Percentiles rank a stretch among this genome's conserved stretches.
These are phyloP conservation scores for Drosophila azteca DNA, from an alignment of 1,140 invertebrate genomes.

Conservation along the genomic window DNA sequence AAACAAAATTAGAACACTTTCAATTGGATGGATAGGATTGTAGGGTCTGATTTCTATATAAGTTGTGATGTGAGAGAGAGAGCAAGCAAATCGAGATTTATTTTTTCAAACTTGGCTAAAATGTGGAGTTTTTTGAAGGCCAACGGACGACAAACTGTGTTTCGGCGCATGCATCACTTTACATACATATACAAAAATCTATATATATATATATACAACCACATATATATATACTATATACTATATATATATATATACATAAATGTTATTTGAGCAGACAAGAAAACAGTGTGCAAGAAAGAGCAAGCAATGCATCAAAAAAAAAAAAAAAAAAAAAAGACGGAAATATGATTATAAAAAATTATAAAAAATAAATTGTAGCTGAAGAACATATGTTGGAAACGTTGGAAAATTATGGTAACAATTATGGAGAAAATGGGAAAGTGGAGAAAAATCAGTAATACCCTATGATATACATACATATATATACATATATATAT, in stretches of 20 bases:
- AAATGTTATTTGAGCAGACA: constrained; percentile 77
- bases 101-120: constrained; percentile 72
- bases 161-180: constrained; percentile 56
- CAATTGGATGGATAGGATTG: constrained; percentile 32
- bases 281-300: constrained; percentile 57
- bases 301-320: constrained; percentile 55
- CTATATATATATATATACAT: constrained; percentile 59
- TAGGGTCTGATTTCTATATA: constrained; percentile 73
- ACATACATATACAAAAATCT: constrained; percentile 62
- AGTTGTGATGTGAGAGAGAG: constrained; percentile 68
- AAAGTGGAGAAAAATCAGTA: constrained; percentile 13
- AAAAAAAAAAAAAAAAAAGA: constrained; percentile 22
- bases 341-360: constrained; percentile 59
- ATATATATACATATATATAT: constrained; percentile 57
- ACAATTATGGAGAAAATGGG: constrained; percentile 39
- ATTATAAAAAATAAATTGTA: constrained; percentile 56
- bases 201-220: constrained; percentile 58
- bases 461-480: constrained; percentile 50
- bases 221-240: constrained; percentile 42
- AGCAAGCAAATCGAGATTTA: constrained; percentile 33
- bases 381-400: constrained; percentile 65
- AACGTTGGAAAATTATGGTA: constrained; percentile 58
- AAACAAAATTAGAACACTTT: constrained; percentile 56
- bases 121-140: constrained; percentile 65
- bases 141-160: constrained; percentile 52